phyloP scores from a whole-genome alignment of 2,113 vertebrate genomes.

The Gymnorhina tibicen region DNA sequence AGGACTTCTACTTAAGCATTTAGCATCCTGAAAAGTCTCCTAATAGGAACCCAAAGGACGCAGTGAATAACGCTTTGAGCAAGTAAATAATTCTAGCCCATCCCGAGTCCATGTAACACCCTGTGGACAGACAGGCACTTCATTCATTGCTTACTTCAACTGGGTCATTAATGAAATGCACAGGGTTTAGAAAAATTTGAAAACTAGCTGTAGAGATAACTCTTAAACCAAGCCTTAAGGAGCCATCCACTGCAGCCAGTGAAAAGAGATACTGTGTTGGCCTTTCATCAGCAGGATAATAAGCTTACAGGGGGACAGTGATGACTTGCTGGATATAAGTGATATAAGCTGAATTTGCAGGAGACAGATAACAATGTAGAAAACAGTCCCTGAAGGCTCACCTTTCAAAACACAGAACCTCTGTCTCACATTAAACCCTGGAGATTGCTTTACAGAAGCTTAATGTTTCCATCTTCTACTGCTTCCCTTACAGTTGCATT shows the following conservation, averaged over 20 bases:
- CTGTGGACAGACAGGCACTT: background rate
- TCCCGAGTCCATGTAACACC: background rate
- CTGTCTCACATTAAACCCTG: background rate
- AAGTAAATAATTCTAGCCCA: constrained; percentile 15
- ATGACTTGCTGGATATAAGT: background rate
- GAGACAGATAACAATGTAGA: background rate
- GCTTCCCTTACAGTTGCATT: background rate
- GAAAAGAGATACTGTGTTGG: background rate
- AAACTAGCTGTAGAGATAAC: background rate
- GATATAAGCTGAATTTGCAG: constrained; percentile 1
- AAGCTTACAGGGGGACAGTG: background rate
- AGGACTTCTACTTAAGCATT: constrained; percentile 33
- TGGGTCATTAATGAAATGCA: constrained; percentile 5
- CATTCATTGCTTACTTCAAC: background rate
- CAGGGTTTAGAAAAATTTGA: background rate
- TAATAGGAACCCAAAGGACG: background rate
- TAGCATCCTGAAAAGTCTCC: constrained; percentile 15
- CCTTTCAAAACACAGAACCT: background rate
- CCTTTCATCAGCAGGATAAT: constrained; percentile 5
- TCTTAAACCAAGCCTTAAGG: background rate
- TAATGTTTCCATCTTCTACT: background rate
- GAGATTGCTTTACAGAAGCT: constrained; percentile 18
- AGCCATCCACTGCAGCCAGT: background rate
- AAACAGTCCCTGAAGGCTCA: constrained; percentile 5
- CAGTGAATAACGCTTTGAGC: constrained; percentile 2